Conservation (phyloP, 1,140 invertebrate genomes). For the Bombus picipes region DNA sequence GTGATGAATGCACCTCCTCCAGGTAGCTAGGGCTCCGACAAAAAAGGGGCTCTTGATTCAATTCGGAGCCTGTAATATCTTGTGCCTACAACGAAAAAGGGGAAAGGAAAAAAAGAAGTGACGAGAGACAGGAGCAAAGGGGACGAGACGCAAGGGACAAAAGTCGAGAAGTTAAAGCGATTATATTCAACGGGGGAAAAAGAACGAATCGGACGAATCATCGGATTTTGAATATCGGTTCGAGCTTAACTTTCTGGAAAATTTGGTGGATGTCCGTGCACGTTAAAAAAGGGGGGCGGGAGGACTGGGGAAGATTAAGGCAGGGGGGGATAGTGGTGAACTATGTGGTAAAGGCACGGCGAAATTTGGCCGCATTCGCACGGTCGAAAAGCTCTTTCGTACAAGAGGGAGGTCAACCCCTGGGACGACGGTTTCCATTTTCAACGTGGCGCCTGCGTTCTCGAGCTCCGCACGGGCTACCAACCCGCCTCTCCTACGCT, state of each 20-base stretch:
- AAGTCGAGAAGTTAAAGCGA: constrained; percentile 43
- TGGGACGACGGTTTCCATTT: constrained; percentile 55
- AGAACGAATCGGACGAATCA: background rate
- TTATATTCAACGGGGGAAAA: background rate
- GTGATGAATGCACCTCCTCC: constrained; percentile 20
- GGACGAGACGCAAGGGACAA: background rate
- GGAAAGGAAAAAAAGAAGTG: background rate
- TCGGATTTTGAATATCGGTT: constrained; percentile 17
- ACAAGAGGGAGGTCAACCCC: constrained; percentile 46
- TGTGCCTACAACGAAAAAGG: background rate
- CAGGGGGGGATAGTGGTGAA: background rate
- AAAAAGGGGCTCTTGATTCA: constrained; percentile 4
- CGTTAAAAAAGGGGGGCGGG: background rate
- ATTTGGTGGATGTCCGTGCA: constrained; percentile 33
- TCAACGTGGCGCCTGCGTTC: constrained; percentile 60
- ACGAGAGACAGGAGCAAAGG: background rate
- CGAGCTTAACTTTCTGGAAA: constrained; percentile 42
- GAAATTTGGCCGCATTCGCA: constrained; percentile 60
- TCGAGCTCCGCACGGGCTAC: constrained; percentile 41
- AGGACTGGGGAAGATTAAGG: no score
- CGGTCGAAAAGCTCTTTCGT: constrained; percentile 56
- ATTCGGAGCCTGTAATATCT: constrained; percentile 15
- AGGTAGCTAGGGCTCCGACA: constrained; percentile 22
- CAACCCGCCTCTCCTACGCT: constrained; percentile 37
- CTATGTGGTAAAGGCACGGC: constrained; percentile 37